Percentiles rank a stretch among this genome's conserved stretches.
phyloP scores from a whole-genome alignment of 1,140 invertebrate species.

The Drosophila willistoni region DNA sequence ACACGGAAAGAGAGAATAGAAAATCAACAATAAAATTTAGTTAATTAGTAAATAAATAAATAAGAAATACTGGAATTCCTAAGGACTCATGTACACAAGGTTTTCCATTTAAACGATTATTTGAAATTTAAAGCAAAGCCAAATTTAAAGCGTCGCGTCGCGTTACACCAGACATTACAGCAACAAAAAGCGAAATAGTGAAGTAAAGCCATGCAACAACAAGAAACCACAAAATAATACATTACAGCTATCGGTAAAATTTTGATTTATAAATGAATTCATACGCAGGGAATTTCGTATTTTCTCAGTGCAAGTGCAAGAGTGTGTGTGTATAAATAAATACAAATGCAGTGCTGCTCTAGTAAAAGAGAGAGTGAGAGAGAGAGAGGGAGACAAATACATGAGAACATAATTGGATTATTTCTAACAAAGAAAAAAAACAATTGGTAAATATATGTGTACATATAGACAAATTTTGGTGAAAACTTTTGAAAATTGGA shows the following conservation, averaged over 20 bases:
- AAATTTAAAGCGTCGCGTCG: background rate
- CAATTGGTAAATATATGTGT: slow-evolving; percentile 59
- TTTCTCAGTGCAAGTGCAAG: slow-evolving; percentile 36
- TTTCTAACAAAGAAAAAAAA: slow-evolving; percentile 46
- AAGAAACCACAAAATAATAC: slow-evolving; percentile 47
- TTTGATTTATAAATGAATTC: slow-evolving; percentile 46
- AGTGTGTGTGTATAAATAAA: slow-evolving; percentile 57
- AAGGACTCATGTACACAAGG: background rate
- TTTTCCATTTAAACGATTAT: background rate
- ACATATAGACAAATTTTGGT: slow-evolving; percentile 14
- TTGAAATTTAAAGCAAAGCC: too few species aligned
- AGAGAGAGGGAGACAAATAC: slow-evolving; percentile 42
- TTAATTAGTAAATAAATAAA: slow-evolving; percentile 2
- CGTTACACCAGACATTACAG: background rate
- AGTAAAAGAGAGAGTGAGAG: background rate
- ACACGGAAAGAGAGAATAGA: background rate
- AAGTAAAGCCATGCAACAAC: background rate
- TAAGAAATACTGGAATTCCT: background rate
- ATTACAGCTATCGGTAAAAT: slow-evolving; percentile 56
- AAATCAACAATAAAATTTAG: slow-evolving; percentile 4
- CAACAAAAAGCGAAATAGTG: slow-evolving; percentile 3
- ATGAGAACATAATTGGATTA: slow-evolving; percentile 73
- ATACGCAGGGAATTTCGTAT: slow-evolving; percentile 17
- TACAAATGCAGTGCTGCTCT: slow-evolving; percentile 48
- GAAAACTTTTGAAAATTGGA: slow-evolving; percentile 19